Base-by-base conservation (phyloP, 2,888 invertebrate species). In the Nudaria mundana region DNA sequence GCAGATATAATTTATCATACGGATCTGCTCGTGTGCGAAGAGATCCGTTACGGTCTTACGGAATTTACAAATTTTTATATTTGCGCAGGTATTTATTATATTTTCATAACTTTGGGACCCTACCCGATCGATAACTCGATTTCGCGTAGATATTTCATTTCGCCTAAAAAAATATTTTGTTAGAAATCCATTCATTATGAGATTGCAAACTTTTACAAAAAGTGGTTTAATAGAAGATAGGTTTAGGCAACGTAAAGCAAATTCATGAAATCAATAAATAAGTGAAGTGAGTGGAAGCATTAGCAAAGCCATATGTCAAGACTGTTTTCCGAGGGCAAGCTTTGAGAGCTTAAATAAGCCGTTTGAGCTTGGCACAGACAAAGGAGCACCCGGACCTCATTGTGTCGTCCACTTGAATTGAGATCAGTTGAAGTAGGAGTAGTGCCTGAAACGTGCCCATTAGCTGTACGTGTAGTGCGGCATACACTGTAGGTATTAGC, bases 321-420 rank as follows among this genome's bases (percentile, higher is more conserved):
- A 72, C 67, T 72, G 68, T 71, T 71, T 72, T 67, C 65, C 52
- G 52, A 61, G 58, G 50, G 48, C 46, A 49, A 49, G 58, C 42
- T 44, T 46, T 49, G 44, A 46, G 52, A 55, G 66, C 62, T 68
- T 68, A 62, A 56, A 62, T 67, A 66, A 72, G 60, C 63, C 57
- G 52, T 58, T 56, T 37, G 48, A 56, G 52, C 44, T 52, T 42
- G 39, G 37, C 57, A 47, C 50, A 57, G 54, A 71, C 71, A 73
- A 72, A 73, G 63, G 51, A 49, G 54, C 47, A 22, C 36, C 44
- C 51, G 35, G 40, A 36, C 45, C 48, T 47, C 44, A 52, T 57
- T 58, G 64, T 63, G 58, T 57, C 56, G 37, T 56, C 52, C 53
- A 56, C 51, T 48, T 60, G 55, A 53, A 46, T 48, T 33, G 36